These are phyloP conservation scores for Adelosebastes latens DNA, from an alignment of 2,797 vertebrate species.

Conservation along the genomic window DNA sequence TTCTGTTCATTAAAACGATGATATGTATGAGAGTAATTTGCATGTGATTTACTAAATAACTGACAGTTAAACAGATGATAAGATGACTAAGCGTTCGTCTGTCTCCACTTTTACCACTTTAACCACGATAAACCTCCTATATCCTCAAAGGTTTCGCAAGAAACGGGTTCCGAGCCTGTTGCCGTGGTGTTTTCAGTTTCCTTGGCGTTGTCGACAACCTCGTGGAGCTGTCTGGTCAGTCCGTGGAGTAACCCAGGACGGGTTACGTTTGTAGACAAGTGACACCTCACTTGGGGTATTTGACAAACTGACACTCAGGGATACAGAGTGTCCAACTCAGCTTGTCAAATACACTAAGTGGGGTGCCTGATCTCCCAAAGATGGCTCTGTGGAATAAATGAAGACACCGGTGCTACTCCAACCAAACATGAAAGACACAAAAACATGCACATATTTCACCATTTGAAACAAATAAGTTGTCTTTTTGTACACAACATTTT, in stretches of 20 bases:
- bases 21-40: background rate
- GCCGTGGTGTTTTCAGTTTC: background rate
- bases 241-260: background rate
- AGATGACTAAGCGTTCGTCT: background rate
- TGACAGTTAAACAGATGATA: background rate
- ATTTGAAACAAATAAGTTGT: background rate
- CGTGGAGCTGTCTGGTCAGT: background rate
- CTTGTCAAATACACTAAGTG: slow-evolving; percentile 99
- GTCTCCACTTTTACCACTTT: background rate
- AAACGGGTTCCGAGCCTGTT: background rate
- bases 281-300: slow-evolving; percentile 99
- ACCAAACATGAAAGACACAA: background rate
- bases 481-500: background rate
- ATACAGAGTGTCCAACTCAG: slow-evolving; percentile 98
- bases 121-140: background rate
- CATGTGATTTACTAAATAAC: background rate
- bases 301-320: slow-evolving; percentile 99
- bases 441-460: background rate
- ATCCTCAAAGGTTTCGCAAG: background rate
- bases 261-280: slow-evolving; percentile 67
- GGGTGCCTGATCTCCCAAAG: slow-evolving; percentile 73
- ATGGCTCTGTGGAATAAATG: slow-evolving; percentile 51
- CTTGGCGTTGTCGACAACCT: background rate
- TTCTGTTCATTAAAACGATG: background rate
- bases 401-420: slow-evolving; percentile 7